Evolutionary conservation across 2,113 vertebrate species (phyloP).

Genomic region (Ctenomys sociabilis): DNA sequence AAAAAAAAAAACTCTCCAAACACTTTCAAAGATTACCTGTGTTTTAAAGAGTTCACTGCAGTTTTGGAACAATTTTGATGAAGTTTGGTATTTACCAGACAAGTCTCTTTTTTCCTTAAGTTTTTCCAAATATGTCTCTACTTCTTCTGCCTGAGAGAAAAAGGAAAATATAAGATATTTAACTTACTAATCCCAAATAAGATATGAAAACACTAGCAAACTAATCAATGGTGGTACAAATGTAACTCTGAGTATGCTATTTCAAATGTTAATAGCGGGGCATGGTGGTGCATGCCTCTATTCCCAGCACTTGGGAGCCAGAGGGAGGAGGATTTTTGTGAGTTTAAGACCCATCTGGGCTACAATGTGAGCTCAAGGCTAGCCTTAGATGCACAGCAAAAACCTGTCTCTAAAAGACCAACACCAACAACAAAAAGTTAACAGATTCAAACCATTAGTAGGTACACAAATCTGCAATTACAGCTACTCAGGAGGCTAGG

Average conservation of each 20-base stretch:
- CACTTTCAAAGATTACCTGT: constrained; percentile 86
- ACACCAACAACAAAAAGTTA: too few relatives aligned
- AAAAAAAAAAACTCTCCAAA: background rate
- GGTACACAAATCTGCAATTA: too few relatives aligned
- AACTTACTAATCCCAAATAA: constrained; percentile 38
- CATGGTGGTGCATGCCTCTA: too few relatives aligned
- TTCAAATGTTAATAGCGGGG: constrained; percentile 43
- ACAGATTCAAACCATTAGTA: too few relatives aligned
- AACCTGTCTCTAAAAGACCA: background rate
- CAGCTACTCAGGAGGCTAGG: too few relatives aligned
- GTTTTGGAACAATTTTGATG: constrained; percentile 88
- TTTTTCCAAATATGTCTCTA: constrained; percentile 88
- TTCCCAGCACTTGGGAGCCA: background rate
- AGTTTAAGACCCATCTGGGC: too few relatives aligned
- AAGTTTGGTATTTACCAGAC: constrained; percentile 92
- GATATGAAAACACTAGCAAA: constrained; percentile 15
- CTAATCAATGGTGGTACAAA: background rate
- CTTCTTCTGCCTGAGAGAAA: constrained; percentile 89
- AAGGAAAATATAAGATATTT: constrained; percentile 48
- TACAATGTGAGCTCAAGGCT: too few relatives aligned
- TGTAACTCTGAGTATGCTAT: background rate
- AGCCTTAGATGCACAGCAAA: background rate
- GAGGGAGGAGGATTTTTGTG: background rate
- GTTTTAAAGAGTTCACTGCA: constrained; percentile 91
- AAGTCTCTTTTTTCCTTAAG: constrained; percentile 90